These are phyloP conservation scores for Caenorhabditis sulstoni DNA, from an alignment of 2,888 invertebrate species.

Conservation along the genomic window DNA sequence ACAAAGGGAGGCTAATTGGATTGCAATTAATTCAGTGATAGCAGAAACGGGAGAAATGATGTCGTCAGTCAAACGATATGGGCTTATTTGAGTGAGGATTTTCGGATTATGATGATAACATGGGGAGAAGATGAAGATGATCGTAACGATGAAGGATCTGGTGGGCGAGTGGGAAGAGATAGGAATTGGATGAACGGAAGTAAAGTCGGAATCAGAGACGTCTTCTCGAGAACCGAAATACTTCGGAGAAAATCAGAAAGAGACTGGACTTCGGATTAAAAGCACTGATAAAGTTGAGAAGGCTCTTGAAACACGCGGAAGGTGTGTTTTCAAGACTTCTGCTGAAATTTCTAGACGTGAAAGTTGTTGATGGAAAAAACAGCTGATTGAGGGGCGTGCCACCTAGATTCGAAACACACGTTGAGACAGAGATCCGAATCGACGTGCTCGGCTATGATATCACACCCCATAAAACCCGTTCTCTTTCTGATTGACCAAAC, in stretches of 20 bases:
- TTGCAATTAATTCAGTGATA: constrained; percentile 35
- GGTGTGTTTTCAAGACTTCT: no score
- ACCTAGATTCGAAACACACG: neutral
- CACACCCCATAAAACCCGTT: constrained; percentile 24
- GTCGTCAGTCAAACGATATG: constrained; percentile 13
- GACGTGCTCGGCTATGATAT: constrained; percentile 18
- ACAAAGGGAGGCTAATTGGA: constrained; percentile 35
- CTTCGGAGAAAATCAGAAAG: no score
- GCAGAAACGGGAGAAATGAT: constrained; percentile 11
- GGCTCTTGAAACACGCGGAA: no score
- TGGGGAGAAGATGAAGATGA: constrained; percentile 3
- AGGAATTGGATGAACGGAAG: no score
- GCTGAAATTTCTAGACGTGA: no score
- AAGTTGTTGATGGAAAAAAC: neutral
- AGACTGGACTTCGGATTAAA: no score
- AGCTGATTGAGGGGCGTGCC: neutral
- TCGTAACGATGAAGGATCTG: constrained; percentile 10
- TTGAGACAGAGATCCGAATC: no score
- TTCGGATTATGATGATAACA: constrained; percentile 22
- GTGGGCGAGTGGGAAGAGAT: no score
- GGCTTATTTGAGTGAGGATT: constrained; percentile 38
- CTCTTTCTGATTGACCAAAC: constrained; percentile 25
- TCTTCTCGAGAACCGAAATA: no score
- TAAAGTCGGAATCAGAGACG: no score
- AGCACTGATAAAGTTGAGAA: no score